Base-by-base conservation (phyloP, 2,888 invertebrate species). In the Arge pagana region DNA sequence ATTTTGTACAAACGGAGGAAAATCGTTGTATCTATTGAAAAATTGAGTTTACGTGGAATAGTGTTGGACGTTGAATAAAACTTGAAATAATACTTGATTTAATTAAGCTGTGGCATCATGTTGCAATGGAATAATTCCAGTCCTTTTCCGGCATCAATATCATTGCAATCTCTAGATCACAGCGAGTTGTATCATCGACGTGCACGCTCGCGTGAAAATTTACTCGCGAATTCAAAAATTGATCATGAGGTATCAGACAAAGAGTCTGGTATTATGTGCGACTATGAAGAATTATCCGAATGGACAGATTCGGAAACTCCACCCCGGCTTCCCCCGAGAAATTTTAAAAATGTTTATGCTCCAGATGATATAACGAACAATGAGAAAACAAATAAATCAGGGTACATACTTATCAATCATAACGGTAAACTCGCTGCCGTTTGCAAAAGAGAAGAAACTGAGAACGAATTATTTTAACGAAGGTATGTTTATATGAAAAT, bases 171-270 rank as follows among this genome's bases (percentile, higher is more conserved):
- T 5, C 57, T 76, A 52, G 66, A 67, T 13, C 63, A 65, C 53
- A 75, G 76, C 55, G 63, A 68, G 39, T 64, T 77, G 30, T 77
- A 71, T 58, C 53, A 66, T 13, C 64, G 77, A 54, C 61, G 76
- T 58, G 64, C 61, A 19, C 59, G 49, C 52, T 60, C 57, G 0
- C 52, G 56, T 23, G 53, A 59, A 50, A 64, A 53, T 60, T 61
- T 60, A 23, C 52, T 54, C 53, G 54, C 30, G 28, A 57, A 63
- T 37, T 62, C 54, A 52, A 62, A 60, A 28, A 59, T 64, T 53
- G 54, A 45, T 54, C 28, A 62, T 43, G 39, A 57, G 40, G 41
- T 55, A 41, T 41, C 52, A 33, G 42, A 48, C 48, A 55, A 58
- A 30, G 53, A 50, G 39, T 18, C 35, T 11, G 41, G 31, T 42